These are phyloP conservation scores for Meloidogyne exigua DNA, from an alignment of 1,140 invertebrate genomes.

Conservation along the genomic window DNA sequence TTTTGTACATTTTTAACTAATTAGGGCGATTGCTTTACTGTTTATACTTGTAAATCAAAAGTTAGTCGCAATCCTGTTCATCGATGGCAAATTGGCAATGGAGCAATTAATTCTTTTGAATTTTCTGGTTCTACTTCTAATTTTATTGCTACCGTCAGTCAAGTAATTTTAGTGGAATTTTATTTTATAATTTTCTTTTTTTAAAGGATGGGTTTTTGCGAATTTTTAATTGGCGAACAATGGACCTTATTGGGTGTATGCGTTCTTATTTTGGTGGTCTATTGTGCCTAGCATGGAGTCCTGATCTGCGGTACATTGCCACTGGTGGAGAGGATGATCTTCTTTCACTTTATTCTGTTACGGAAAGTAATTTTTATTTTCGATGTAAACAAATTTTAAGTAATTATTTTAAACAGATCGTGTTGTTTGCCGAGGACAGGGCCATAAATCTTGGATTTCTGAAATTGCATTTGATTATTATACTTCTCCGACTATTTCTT, in stretches of 20 bases:
- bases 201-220: conserved; percentile 87
- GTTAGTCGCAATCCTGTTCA: conserved; percentile 93
- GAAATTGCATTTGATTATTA: conserved; percentile 92
- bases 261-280: conserved; percentile 82
- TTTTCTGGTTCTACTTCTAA: conserved; percentile 85
- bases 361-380: conserved; percentile 19
- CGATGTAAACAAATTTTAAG: neutral
- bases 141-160: conserved; percentile 79
- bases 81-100: conserved; percentile 77
- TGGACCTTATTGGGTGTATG: conserved; percentile 82
- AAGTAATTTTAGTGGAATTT: conserved; percentile 31
- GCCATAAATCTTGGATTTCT: conserved; percentile 88
- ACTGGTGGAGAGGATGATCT: conserved; percentile 91
- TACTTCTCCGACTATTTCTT: conserved; percentile 67
- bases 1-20: neutral
- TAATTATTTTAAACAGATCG: conserved; percentile 74
- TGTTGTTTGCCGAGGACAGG: conserved; percentile 90
- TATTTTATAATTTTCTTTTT: conserved; percentile 5
- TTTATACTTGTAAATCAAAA: conserved; percentile 93
- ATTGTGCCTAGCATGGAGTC: conserved; percentile 89
- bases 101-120: conserved; percentile 86
- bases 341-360: conserved; percentile 87
- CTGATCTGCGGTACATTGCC: conserved; percentile 41
- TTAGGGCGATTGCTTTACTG: conserved; percentile 83
- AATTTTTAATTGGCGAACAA: conserved; percentile 93